Evolutionary conservation across 2,797 vertebrate species (phyloP), one percentile per base, ranked within the genome.

Genomic region (Acanthornis magna): DNA sequence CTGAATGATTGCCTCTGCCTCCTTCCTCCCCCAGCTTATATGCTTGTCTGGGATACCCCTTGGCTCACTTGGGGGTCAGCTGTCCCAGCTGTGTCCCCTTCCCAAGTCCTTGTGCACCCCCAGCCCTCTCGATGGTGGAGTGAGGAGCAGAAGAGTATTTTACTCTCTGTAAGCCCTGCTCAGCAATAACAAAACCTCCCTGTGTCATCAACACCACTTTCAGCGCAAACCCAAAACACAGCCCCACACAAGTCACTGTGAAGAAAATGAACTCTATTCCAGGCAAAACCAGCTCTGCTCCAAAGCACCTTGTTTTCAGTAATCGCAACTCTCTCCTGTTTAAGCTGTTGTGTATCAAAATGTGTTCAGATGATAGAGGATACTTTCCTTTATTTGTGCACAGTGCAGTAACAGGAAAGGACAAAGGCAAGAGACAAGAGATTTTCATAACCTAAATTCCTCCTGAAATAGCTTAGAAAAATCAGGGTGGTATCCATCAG

Each of bases 281-380:
- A 42, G 34, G 19, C 13, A 66, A 34, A 68, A 32, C 1, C 18
- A 62, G 22, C n/a, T 34, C 36, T 47, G 17, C 7, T 71, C 34
- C 72, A 78, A 68, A 58, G 8, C 10, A n/a, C 16, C 25, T 81
- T 27, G 13, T 66, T 68, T 48, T 57, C 34, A 50, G 22, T 25
- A 65, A 61, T 13, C 21, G 16, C 3, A 5, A 13, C 1, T 6
- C 42, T 25, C 16, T 68, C 38, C 6, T 7, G 10, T 54, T 65
- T 47, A 62, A 84, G 30, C 9, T 58, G 3, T 10, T 29, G 15
- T 50, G 30, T 73, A 9, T 29, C 73, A 80, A 86, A 75, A 61
- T 74, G 62, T 63, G 88, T 38, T 93, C n/a, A 95, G 42, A 88
- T 60, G 32, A 43, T 22, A 81, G 74, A 91, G 45, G 42, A 84